Conservation (phyloP, 2,888 invertebrate species). For the Unio delphinus region DNA sequence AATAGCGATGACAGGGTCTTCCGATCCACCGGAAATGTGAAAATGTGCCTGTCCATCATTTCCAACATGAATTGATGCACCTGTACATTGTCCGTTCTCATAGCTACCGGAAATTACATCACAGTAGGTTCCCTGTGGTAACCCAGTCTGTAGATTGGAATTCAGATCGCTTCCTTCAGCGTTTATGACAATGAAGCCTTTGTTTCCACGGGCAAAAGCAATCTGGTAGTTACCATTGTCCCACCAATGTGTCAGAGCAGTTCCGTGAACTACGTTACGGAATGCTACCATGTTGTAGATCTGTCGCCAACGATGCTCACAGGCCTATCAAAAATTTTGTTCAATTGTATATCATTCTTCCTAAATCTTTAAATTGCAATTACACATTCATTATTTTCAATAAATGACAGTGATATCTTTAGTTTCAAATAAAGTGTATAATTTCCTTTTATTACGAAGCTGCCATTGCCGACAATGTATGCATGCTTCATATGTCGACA, state of each 20-base stretch:
- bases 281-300: constrained; percentile 69
- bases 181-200: constrained; percentile 81
- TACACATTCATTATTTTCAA: too few species aligned
- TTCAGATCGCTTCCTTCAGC: constrained; percentile 73
- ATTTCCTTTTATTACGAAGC: too few species aligned
- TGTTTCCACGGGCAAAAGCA: constrained; percentile 84
- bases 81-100: constrained; percentile 76
- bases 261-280: constrained; percentile 50
- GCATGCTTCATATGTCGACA: too few species aligned
- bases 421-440: too few species aligned
- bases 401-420: too few species aligned
- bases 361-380: too few species aligned
- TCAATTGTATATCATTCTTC: constrained; percentile 27
- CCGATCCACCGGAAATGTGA: constrained; percentile 73
- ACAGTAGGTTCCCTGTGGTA: constrained; percentile 86
- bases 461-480: too few species aligned
- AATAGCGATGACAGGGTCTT: constrained; percentile 79
- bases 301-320: constrained; percentile 61
- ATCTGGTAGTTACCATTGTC: constrained; percentile 83
- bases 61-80: constrained; percentile 78
- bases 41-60: constrained; percentile 77
- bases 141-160: constrained; percentile 65
- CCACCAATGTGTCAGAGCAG: constrained; percentile 80
- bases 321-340: constrained; percentile 20
- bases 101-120: constrained; percentile 84